These are phyloP conservation scores for Falco punctatus DNA, from an alignment of 2,113 vertebrate species.

Conservation along the genomic window DNA sequence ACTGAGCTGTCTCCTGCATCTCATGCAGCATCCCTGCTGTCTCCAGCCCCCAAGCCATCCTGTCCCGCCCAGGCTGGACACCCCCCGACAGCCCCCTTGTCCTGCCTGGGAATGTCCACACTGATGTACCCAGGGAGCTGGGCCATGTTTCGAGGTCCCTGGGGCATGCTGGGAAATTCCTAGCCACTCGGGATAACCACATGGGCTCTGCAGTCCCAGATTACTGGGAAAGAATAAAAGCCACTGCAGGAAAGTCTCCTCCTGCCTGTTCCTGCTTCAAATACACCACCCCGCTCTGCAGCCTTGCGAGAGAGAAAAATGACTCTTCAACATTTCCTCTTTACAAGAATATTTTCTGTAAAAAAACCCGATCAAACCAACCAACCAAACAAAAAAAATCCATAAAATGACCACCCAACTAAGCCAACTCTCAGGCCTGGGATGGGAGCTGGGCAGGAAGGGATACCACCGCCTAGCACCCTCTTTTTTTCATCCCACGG, in stretches of 20 bases:
- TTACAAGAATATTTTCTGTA: neutral
- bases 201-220: neutral
- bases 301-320: neutral
- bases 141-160: constrained; percentile 53
- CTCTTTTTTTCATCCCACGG: neutral
- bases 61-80: neutral
- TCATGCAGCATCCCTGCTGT: neutral
- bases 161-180: constrained; percentile 63
- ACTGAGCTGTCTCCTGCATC: neutral
- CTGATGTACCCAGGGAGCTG: constrained; percentile 35
- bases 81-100: neutral
- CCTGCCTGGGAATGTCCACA: constrained; percentile 63
- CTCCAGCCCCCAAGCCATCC: neutral
- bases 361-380: neutral
- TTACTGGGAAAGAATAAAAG: neutral
- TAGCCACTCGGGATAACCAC: constrained; percentile 44
- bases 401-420: neutral
- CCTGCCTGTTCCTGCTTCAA: neutral
- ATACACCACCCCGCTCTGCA: rapidly evolving
- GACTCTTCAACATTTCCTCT: neutral
- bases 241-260: neutral
- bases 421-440: neutral
- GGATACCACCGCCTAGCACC: neutral
- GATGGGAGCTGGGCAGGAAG: neutral
- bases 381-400: neutral